Percentiles rank a stretch among this genome's conserved stretches.
These are phyloP conservation scores for Lysandra bellargus DNA, from an alignment of 2,888 invertebrate species.

Conservation along the genomic window DNA sequence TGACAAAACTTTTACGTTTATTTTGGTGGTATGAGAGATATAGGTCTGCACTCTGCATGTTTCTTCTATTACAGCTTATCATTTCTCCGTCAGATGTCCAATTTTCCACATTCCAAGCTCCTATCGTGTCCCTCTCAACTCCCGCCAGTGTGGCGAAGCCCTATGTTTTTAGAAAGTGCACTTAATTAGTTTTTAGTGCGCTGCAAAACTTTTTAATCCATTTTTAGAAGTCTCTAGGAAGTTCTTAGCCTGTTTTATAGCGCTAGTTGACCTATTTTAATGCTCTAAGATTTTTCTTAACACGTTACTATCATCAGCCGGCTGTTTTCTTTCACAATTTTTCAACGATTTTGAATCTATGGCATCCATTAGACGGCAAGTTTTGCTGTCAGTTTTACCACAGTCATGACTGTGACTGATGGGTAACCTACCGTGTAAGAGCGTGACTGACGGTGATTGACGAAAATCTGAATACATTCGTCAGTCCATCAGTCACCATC, in stretches of 20 bases:
- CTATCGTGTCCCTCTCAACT: background rate
- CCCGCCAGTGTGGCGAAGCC: background rate
- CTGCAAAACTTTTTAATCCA: slow-evolving; percentile 18
- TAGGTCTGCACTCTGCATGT: too few relatives aligned
- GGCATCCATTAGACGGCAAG: too few relatives aligned
- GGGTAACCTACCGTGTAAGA: too few relatives aligned
- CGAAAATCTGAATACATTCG: too few relatives aligned
- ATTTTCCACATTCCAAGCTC: background rate
- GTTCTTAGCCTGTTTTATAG: slow-evolving; percentile 16
- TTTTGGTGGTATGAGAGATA: too few relatives aligned
- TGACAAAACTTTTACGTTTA: too few relatives aligned
- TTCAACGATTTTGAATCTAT: background rate
- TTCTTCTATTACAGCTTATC: too few relatives aligned
- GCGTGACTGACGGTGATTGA: too few relatives aligned
- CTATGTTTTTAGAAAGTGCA: slow-evolving; percentile 1
- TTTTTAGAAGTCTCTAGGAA: slow-evolving; percentile 16
- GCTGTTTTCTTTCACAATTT: background rate
- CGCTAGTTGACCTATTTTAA: slow-evolving; percentile 1
- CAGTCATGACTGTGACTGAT: too few relatives aligned
- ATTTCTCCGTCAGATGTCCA: background rate
- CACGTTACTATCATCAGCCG: background rate
- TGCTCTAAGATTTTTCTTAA: background rate
- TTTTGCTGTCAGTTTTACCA: too few relatives aligned
- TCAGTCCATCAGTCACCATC: too few relatives aligned
- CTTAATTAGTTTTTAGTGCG: slow-evolving; percentile 17